Percentiles rank a stretch among this genome's conserved stretches.
Conservation (phyloP, 1,140 invertebrate species). For the Delia radicum region DNA sequence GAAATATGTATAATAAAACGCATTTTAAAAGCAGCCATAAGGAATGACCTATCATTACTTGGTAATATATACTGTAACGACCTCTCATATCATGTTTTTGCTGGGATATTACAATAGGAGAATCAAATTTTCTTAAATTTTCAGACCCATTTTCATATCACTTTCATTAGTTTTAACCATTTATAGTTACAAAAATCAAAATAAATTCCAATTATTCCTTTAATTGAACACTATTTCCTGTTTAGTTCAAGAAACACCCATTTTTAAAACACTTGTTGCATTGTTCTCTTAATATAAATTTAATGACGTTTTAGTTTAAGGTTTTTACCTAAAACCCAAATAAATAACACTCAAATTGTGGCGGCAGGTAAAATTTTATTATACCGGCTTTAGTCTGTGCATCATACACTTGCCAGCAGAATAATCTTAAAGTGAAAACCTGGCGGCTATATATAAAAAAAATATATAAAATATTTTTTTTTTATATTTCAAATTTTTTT, state of each 20-base stretch:
- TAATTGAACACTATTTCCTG: neutral
- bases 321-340: neutral
- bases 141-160: too few relatives aligned
- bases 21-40: too few relatives aligned
- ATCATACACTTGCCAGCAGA: neutral
- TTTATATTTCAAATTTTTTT: neutral
- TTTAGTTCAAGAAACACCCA: neutral
- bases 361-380: neutral
- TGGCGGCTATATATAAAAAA: neutral
- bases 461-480: neutral
- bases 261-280: neutral
- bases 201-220: neutral
- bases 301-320: neutral
- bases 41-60: too few relatives aligned
- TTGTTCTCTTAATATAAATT: neutral
- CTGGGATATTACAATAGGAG: too few relatives aligned
- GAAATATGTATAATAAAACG: too few relatives aligned
- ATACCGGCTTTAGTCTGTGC: neutral
- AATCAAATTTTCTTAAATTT: too few relatives aligned
- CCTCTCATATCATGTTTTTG: too few relatives aligned
- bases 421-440: neutral
- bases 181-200: constrained; percentile 1
- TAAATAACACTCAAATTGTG: neutral
- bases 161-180: too few relatives aligned
- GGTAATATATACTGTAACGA: too few relatives aligned